A percentile compares a stretch with the other conserved stretches of the same genome.
phyloP scores from a whole-genome alignment of 1,140 invertebrate genomes.

The Brachionus calyciflorus region DNA sequence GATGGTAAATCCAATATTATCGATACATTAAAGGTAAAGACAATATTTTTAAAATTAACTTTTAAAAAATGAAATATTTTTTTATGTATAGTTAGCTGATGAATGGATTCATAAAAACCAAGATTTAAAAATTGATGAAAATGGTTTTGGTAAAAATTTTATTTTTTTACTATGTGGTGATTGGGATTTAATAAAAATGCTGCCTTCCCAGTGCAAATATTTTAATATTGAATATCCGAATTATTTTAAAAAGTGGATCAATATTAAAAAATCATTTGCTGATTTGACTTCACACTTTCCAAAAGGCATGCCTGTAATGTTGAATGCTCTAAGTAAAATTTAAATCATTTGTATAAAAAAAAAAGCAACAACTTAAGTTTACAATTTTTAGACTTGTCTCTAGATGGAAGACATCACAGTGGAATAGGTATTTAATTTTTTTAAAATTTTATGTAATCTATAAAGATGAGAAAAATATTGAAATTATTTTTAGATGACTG shows the following conservation, averaged over 20 bases:
- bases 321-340: constrained; percentile 50
- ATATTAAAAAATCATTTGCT: constrained; percentile 63
- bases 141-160: constrained; percentile 51
- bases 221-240: constrained; percentile 60
- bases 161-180: constrained; percentile 67
- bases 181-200: constrained; percentile 67
- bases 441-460: constrained; percentile 25
- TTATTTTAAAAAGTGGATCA: constrained; percentile 66
- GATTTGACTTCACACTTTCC: constrained; percentile 55
- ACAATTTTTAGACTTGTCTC: constrained; percentile 1
- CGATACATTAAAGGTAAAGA: constrained; percentile 52
- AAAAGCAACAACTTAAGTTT: background rate
- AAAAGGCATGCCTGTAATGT: constrained; percentile 56
- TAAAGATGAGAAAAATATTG: too few relatives aligned
- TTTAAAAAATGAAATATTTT: background rate
- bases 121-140: constrained; percentile 49
- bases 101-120: constrained; percentile 60
- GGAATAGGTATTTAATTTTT: constrained; percentile 58
- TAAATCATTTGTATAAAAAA: constrained; percentile 48
- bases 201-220: constrained; percentile 64
- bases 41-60: constrained; percentile 47
- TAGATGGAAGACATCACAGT: constrained; percentile 59
- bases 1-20: constrained; percentile 56
- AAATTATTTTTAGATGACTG: constrained; percentile 58
- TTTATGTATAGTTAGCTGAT: constrained; percentile 53